Base-by-base conservation (phyloP, 2,113 vertebrate genomes). In the Bubo bubo region DNA sequence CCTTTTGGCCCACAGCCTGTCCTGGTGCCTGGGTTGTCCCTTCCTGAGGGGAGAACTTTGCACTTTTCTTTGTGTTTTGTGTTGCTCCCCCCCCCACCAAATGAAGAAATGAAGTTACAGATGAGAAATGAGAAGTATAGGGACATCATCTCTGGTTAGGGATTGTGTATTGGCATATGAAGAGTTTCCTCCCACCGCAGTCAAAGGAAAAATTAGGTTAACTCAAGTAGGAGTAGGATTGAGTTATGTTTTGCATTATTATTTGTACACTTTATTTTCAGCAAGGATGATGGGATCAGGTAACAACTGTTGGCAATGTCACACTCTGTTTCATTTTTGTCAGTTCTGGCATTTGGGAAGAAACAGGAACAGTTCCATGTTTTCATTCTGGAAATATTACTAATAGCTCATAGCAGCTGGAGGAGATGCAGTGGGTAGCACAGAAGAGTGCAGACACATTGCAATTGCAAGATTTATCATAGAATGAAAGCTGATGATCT, bases 401-500 rank as follows among this genome's bases (percentile, higher is more conserved):
- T 73, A 66, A 80, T 34, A 66, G 41, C 16, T 89, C 56, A 20
- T 32, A 84, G 88, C 49, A 81, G 56, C 39, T 72, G 43, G 62
- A 77, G 37, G 18, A 66, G 34, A 63, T 53, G 34, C 19, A 74
- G 49, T 19, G 53, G 10, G 35, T 59, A 74, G 53, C 66, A 28
- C 10, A 75, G 45, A 53, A 76, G 63, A 76, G 13, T 60, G 35
- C 56, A 88, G 76, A 74, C 60, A 70, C 41, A 20, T 79, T 41
- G 16, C 64, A 80, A 9, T 7, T 47, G 43, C 70, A 90, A 77
- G 47, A 49, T 72, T 83, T 75, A 68, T 68, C 21, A 43, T 8
- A 41, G 56, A 81, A 83, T 60, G 72, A 79, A 90, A 95, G 67
- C 43, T 76, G 67, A 82, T 52, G 35, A 86, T 86, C 23, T 90